Conservation (phyloP, 1,140 invertebrate species). For the Uloborus diversus region DNA sequence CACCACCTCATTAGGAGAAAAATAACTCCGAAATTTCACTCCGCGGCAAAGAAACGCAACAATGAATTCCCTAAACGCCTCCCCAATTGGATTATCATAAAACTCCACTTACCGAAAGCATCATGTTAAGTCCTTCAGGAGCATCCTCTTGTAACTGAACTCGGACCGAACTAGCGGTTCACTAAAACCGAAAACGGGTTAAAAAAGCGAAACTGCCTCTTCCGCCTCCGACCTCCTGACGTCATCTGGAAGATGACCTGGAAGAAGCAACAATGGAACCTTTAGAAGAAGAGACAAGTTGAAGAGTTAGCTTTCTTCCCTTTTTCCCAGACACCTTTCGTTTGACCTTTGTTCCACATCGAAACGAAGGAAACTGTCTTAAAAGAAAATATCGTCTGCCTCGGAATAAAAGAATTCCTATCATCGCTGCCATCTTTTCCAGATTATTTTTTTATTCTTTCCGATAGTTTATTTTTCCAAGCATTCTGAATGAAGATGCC, state of each 20-base stretch:
- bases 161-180: constrained; percentile 2
- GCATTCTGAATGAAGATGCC: not conserved
- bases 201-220: constrained; percentile 38
- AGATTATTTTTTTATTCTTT: constrained; percentile 6
- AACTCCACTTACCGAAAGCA: constrained; percentile 50
- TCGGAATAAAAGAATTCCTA: constrained; percentile 17
- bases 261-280: constrained; percentile 44
- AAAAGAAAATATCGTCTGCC: not conserved
- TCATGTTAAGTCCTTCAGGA: constrained; percentile 39
- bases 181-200: constrained; percentile 44
- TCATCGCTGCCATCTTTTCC: not conserved
- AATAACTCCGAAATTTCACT: no score
- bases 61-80: no score
- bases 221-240: constrained; percentile 39
- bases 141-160: constrained; percentile 46
- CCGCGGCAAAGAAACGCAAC: no score
- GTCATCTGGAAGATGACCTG: constrained; percentile 48
- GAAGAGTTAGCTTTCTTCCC: not conserved
- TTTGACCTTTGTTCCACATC: constrained; percentile 51
- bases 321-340: constrained; percentile 51
- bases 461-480: not conserved
- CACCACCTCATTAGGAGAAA: no score
- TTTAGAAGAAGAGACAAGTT: not conserved
- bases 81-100: no score
- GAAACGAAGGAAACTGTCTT: not conserved